phyloP scores from a whole-genome alignment of 1,140 invertebrate species.

The Tetragonula clypearis region DNA sequence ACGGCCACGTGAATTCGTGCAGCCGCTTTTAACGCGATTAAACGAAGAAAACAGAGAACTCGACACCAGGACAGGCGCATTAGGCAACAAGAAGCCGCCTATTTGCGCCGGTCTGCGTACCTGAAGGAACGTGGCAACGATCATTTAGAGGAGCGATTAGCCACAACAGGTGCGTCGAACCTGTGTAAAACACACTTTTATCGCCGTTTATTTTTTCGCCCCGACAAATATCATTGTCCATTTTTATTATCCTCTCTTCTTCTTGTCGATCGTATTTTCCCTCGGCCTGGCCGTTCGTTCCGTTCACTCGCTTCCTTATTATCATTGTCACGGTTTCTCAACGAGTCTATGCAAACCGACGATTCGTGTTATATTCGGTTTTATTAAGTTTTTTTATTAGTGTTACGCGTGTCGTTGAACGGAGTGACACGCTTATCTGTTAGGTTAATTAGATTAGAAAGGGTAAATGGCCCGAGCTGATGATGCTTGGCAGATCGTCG shows the following conservation, averaged over 20 bases:
- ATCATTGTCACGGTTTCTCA: background rate
- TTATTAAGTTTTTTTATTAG: too few relatives aligned
- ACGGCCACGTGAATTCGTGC: constrained; percentile 41
- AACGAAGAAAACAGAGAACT: constrained; percentile 25
- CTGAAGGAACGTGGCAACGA: constrained; percentile 62
- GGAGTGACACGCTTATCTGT: too few relatives aligned
- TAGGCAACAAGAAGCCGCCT: constrained; percentile 59
- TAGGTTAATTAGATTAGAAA: too few relatives aligned
- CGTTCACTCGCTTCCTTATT: background rate
- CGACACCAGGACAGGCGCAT: constrained; percentile 40
- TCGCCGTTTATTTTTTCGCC: constrained; percentile 20
- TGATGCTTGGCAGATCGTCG: too few relatives aligned
- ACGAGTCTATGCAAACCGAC: background rate
- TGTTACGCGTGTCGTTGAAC: too few relatives aligned
- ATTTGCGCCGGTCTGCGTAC: constrained; percentile 57
- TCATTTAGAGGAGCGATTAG: constrained; percentile 65
- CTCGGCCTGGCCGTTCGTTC: background rate
- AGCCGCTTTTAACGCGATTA: constrained; percentile 46
- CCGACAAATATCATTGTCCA: background rate
- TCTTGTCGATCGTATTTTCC: background rate
- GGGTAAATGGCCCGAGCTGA: too few relatives aligned
- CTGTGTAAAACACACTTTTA: constrained; percentile 41
- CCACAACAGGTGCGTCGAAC: constrained; percentile 65
- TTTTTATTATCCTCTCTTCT: too few relatives aligned
- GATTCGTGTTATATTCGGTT: background rate